Conservation (phyloP, 2,888 invertebrate species). For the Hirtodrosophila histrioides region DNA sequence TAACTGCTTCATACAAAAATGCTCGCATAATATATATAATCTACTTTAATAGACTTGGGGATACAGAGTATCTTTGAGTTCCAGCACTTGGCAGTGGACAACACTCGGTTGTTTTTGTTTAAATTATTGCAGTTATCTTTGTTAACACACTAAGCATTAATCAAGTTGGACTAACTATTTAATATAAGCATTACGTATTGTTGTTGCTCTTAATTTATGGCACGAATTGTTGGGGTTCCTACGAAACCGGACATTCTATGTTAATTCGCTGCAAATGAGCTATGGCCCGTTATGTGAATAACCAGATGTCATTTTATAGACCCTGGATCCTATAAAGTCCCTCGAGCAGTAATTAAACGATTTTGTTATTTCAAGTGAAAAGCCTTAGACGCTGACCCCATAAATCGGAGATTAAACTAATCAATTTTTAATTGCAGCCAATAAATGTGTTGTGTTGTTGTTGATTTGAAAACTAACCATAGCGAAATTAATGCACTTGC, state of each 20-base stretch:
- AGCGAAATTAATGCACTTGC: constrained; percentile 32
- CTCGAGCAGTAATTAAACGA: constrained; percentile 16
- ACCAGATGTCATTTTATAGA: constrained; percentile 16
- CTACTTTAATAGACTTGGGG: constrained; percentile 2
- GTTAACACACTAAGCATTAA: constrained; percentile 26
- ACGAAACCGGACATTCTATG: constrained; percentile 37
- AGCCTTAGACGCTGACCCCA: constrained; percentile 42
- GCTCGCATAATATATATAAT: no score
- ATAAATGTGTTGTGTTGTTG: constrained; percentile 56
- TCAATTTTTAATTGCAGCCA: constrained; percentile 49
- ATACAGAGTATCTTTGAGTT: background rate
- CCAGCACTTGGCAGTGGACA: background rate
- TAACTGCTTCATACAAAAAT: no score
- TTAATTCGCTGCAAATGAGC: background rate
- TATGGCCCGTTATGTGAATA: no score
- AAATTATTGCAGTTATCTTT: background rate
- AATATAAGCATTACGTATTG: constrained; percentile 37
- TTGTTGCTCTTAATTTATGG: constrained; percentile 47
- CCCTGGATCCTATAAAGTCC: constrained; percentile 14
- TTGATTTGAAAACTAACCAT: constrained; percentile 24
- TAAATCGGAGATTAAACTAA: constrained; percentile 43
- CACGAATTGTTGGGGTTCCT: constrained; percentile 51
- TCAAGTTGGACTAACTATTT: constrained; percentile 14
- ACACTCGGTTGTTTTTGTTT: background rate
- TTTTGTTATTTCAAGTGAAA: constrained; percentile 6